Evolutionary conservation across 2,797 vertebrate genomes (phyloP).

Genomic region (Pelochelys cantorii): DNA sequence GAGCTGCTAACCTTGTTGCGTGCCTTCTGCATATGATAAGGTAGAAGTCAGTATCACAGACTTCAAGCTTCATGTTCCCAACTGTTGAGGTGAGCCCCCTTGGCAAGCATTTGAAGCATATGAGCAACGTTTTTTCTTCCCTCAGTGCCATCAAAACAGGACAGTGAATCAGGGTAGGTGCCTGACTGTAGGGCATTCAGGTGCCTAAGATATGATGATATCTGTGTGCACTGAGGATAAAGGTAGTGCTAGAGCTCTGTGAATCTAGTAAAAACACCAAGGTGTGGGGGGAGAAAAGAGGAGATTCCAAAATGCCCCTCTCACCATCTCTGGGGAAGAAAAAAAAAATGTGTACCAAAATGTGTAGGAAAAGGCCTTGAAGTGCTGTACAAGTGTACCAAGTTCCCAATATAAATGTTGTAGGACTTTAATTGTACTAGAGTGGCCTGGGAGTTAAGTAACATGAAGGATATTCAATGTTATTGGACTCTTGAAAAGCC

Average conservation of each 20-base stretch:
- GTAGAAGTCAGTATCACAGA: neutral
- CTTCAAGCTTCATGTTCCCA: neutral
- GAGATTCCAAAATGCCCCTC: neutral
- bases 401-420: neutral
- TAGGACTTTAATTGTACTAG: neutral
- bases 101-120: neutral
- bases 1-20: neutral
- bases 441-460: neutral
- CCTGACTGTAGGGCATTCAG: neutral
- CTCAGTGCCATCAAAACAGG: neutral
- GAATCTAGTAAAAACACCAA: neutral
- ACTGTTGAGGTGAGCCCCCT: neutral
- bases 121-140: neutral
- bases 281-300: neutral
- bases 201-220: neutral
- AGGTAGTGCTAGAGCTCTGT: neutral
- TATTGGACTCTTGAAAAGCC: neutral
- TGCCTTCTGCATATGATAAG: neutral
- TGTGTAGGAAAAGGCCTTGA: neutral
- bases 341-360: neutral
- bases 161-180: neutral
- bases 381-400: accelerated
- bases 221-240: neutral
- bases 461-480: neutral
- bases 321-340: neutral